Conservation (phyloP, 2,113 vertebrate species). For the Campylomormyrus tamandua region DNA sequence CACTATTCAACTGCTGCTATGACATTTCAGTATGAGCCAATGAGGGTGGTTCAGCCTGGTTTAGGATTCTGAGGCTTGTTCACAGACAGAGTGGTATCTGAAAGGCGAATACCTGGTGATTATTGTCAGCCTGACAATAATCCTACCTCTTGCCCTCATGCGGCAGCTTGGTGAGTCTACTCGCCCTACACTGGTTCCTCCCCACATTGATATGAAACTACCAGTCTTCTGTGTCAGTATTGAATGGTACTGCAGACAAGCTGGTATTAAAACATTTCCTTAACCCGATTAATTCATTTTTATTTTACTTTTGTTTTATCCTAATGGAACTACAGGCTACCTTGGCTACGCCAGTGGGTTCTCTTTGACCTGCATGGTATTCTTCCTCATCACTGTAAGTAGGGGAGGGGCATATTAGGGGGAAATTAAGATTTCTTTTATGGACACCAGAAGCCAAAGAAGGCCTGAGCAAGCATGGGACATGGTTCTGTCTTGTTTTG, state of each 20-base stretch:
- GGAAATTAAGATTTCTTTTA: neutral
- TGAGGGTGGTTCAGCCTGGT: neutral
- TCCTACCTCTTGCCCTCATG: conserved; percentile 74
- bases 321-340: conserved; percentile 57
- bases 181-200: neutral
- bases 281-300: neutral
- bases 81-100: conserved; percentile 58
- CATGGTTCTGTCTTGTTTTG: neutral
- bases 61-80: neutral
- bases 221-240: neutral
- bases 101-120: conserved; percentile 71
- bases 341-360: conserved; percentile 81
- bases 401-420: neutral
- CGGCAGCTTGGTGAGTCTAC: conserved; percentile 45
- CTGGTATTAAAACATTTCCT: neutral
- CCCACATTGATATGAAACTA: neutral
- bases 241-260: neutral
- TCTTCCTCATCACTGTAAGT: conserved; percentile 78
- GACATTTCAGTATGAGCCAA: neutral
- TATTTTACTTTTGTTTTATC: neutral
- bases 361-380: conserved; percentile 80
- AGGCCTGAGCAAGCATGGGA: neutral
- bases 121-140: conserved; percentile 63
- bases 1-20: neutral
- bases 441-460: neutral